Evolutionary conservation across 2,888 invertebrate species (phyloP).

Genomic region (Drosophila putrida): DNA sequence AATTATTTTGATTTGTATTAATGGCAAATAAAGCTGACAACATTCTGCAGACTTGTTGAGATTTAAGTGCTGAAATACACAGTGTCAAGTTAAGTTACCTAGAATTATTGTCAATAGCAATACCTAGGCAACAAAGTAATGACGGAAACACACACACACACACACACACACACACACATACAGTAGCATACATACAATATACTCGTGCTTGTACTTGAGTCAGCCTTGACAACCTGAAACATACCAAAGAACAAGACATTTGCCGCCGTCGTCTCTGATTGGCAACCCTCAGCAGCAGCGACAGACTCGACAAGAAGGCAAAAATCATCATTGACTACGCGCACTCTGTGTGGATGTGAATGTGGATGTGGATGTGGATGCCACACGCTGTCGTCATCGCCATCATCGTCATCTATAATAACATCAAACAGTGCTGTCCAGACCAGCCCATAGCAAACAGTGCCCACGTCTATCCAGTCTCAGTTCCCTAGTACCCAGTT

Average conservation of each 20-base stretch:
- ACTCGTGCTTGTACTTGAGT: slow-evolving; percentile 48
- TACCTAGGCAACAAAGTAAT: slow-evolving; percentile 76
- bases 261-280: slow-evolving; percentile 69
- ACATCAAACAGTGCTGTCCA: slow-evolving; percentile 75
- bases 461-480: slow-evolving; percentile 44
- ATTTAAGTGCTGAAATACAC: slow-evolving; percentile 51
- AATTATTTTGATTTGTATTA: slow-evolving; percentile 7
- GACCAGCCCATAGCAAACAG: slow-evolving; percentile 55
- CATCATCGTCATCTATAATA: slow-evolving; percentile 77
- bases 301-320: slow-evolving; percentile 27
- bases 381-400: slow-evolving; percentile 63
- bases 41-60: slow-evolving; percentile 39
- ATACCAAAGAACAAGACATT: slow-evolving; percentile 71
- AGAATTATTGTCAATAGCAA: slow-evolving; percentile 73
- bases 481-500: slow-evolving; percentile 4
- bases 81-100: slow-evolving; percentile 61
- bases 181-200: slow-evolving; percentile 13
- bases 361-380: slow-evolving; percentile 19
- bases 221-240: slow-evolving; percentile 75
- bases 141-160: slow-evolving; percentile 46
- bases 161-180: slow-evolving; percentile 30
- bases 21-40: slow-evolving; percentile 17
- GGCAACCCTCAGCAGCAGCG: slow-evolving; percentile 56
- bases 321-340: slow-evolving; percentile 53
- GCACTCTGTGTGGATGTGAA: slow-evolving; percentile 8